A percentile compares a stretch with the other conserved stretches of the same genome.
Evolutionary conservation across 2,113 vertebrate species (phyloP).

Genomic region (Colinus virginianus): DNA sequence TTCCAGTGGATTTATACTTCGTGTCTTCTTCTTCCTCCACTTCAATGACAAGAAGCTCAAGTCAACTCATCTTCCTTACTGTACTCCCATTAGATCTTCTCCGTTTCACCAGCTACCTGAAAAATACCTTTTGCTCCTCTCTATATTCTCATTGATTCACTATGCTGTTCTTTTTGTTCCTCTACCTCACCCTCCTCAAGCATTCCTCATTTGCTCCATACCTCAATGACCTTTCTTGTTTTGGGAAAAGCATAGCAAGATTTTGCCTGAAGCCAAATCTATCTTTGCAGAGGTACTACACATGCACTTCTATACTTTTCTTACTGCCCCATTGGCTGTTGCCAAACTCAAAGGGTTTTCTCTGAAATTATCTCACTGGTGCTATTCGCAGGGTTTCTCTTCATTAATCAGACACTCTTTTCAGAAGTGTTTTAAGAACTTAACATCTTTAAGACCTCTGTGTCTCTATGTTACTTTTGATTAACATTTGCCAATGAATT

Average conservation of each 20-base stretch:
- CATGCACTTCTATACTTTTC: background rate
- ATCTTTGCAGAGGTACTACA: background rate
- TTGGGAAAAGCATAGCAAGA: background rate
- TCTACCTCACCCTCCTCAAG: background rate
- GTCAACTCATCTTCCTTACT: background rate
- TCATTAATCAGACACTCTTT: background rate
- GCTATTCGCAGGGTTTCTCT: background rate
- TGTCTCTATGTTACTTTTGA: background rate
- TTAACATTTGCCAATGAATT: background rate
- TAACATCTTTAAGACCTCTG: background rate
- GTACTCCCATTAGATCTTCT: background rate
- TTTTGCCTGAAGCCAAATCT: background rate
- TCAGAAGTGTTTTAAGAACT: background rate
- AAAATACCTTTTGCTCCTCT: background rate
- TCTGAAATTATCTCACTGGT: background rate
- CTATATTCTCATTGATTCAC: background rate
- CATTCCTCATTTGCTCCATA: background rate
- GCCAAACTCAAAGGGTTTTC: background rate
- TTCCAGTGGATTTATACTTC: background rate
- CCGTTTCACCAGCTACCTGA: rapidly evolving
- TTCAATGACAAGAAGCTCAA: background rate
- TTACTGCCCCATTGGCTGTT: background rate
- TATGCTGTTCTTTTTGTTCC: rapidly evolving
- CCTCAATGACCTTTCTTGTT: background rate
- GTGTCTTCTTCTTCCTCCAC: background rate